phyloP scores from a whole-genome alignment of 2,888 invertebrate genomes.

The Folsomia candida region DNA sequence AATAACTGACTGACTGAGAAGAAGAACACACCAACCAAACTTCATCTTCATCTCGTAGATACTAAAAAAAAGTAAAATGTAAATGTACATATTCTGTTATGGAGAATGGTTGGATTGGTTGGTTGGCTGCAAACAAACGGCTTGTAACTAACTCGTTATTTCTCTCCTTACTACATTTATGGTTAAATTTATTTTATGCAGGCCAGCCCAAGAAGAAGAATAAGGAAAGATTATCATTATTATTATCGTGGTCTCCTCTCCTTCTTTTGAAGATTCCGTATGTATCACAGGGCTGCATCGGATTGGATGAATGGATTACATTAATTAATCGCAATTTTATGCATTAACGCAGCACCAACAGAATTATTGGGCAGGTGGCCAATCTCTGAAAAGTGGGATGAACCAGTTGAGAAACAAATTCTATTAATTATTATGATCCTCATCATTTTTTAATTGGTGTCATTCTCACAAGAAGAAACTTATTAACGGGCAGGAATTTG shows the following conservation, averaged over 20 bases:
- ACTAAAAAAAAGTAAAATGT: too few species aligned
- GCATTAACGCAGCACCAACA: neutral
- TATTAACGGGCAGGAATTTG: too few species aligned
- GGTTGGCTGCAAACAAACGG: neutral
- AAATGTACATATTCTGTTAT: too few species aligned
- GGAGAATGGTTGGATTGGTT: too few species aligned
- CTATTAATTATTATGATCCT: too few species aligned
- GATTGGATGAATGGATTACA: neutral
- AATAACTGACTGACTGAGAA: neutral
- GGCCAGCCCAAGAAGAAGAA: neutral
- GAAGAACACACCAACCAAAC: neutral
- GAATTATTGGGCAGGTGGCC: neutral
- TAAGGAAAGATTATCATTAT: neutral
- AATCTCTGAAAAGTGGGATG: too few species aligned
- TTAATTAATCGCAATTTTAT: neutral
- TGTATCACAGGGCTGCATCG: neutral
- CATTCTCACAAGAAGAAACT: neutral
- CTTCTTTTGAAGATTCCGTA: too few species aligned
- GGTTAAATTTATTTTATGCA: neutral
- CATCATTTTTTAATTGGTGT: too few species aligned
- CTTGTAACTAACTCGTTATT: neutral
- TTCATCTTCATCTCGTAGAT: neutral
- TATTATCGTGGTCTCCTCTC: too few species aligned
- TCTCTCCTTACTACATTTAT: neutral
- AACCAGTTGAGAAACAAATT: too few species aligned